Evolutionary conservation across 23 tunicate species (phyloP).

Genomic region (Trididemnum miniatum): DNA sequence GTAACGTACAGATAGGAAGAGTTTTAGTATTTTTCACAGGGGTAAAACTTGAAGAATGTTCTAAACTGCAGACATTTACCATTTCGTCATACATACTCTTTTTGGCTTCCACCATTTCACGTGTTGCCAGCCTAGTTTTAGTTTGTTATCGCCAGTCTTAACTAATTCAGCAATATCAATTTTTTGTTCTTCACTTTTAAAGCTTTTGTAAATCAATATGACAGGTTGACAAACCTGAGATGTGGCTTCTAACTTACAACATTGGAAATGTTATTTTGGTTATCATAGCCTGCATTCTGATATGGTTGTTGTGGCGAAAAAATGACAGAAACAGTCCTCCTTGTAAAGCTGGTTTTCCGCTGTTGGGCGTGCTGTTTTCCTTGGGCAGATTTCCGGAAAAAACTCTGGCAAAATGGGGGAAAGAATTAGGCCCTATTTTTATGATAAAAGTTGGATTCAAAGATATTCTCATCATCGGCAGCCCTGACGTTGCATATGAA

Average conservation of each 20-base stretch:
- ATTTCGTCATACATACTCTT: too few relatives aligned
- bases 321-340: neutral
- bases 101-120: too few relatives aligned
- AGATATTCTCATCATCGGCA: conserved; percentile 35
- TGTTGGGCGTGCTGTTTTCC: neutral
- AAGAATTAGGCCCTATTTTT: conserved; percentile 43
- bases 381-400: conserved; percentile 20
- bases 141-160: too few relatives aligned
- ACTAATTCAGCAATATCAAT: too few relatives aligned
- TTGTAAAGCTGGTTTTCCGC: conserved; percentile 23
- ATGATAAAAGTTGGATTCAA: conserved; percentile 30
- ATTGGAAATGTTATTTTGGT: neutral
- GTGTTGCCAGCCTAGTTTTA: too few relatives aligned
- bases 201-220: too few relatives aligned
- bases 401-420: conserved; percentile 6
- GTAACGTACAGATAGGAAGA: too few relatives aligned
- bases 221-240: too few relatives aligned
- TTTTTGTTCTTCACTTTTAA: too few relatives aligned
- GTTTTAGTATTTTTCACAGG: too few relatives aligned
- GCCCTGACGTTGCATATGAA: conserved; percentile 36
- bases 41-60: too few relatives aligned
- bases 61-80: too few relatives aligned
- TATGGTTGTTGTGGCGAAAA: conserved; percentile 6
- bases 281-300: neutral
- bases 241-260: neutral